Base-by-base conservation (phyloP, 2,888 invertebrate genomes). In the Portevinia maculata region DNA sequence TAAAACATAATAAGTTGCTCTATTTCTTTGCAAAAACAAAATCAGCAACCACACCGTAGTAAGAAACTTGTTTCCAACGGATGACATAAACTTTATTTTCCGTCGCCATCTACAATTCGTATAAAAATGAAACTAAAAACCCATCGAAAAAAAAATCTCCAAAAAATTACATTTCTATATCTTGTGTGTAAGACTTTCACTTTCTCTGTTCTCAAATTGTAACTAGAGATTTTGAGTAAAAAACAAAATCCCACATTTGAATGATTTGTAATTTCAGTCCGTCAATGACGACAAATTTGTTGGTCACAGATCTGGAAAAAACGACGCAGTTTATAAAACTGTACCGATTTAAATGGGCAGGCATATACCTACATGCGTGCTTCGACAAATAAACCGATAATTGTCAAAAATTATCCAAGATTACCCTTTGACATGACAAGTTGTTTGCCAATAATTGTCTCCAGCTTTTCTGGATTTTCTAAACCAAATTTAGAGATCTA, bases 351-450 rank as follows among this genome's bases (percentile, higher is more conserved):
- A n/a, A 41, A 17, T 52, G 44, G 24, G 41, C 41, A 13, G 7
- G 13, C 11, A n/a, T 13, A 3, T 60, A n/a, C n/a, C 5, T 19
- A 48, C 21, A 34, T 62, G 48, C 62, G 48, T 62, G 62, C 11
- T 3, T 48, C 8, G 34, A 34, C n/a, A 48, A 28, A 9, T 7
- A 13, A 15, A 11, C 1, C 34, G 4, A n/a, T 17, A 48, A 34
- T 64, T 62, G 19, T 46, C 32, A 24, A 48, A 24, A 62, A 37
- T 15, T n/a, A 64, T 17, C 6, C 39, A 46, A 46, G 48, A 74
- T 74, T 74, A 57, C 48, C 39, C 64, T 65, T 57, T 55, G 48
- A 50, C 73, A 74, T 48, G 73, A 19, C 34, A 62, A 44, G 15
- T 7, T 15, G 1, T 11, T 24, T 24, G 19, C 24, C 19, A 13